phyloP scores from a whole-genome alignment of 2,113 vertebrate genomes.

The Alouatta palliata region DNA sequence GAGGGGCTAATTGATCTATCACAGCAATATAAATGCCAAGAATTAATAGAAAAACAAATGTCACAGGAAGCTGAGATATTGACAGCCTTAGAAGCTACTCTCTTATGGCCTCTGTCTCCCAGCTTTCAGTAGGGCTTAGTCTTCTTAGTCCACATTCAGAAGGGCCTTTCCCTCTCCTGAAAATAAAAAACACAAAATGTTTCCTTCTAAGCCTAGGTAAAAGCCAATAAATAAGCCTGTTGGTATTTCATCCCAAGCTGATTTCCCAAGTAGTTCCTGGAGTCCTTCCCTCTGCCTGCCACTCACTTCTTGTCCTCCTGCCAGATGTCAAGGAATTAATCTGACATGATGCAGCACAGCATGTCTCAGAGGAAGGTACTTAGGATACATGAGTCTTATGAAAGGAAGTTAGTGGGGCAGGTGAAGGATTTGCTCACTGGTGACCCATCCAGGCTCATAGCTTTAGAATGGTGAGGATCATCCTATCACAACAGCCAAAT shows the following conservation, averaged over 20 bases:
- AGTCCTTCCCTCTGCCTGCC: neutral
- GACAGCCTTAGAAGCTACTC: neutral
- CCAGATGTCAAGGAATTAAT: neutral
- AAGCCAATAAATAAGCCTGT: neutral
- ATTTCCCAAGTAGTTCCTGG: neutral
- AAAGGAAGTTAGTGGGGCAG: neutral
- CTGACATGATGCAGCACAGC: too few species aligned
- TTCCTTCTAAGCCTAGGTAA: neutral
- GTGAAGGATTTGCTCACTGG: neutral
- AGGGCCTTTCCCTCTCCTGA: neutral
- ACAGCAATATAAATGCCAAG: constrained; percentile 61
- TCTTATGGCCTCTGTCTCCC: neutral
- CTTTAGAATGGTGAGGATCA: neutral
- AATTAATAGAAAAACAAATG: constrained; percentile 71
- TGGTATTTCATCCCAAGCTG: neutral
- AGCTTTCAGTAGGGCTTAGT: neutral
- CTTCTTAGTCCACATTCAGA: neutral
- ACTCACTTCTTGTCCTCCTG: neutral
- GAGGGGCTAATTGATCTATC: constrained; percentile 62
- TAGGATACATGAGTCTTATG: neutral
- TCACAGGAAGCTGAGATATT: constrained; percentile 26
- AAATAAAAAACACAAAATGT: neutral
- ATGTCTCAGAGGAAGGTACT: neutral
- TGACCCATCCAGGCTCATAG: neutral
- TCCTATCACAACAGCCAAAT: neutral